phyloP scores from a whole-genome alignment of 2,888 invertebrate genomes.

The Amorpha juglandis region DNA sequence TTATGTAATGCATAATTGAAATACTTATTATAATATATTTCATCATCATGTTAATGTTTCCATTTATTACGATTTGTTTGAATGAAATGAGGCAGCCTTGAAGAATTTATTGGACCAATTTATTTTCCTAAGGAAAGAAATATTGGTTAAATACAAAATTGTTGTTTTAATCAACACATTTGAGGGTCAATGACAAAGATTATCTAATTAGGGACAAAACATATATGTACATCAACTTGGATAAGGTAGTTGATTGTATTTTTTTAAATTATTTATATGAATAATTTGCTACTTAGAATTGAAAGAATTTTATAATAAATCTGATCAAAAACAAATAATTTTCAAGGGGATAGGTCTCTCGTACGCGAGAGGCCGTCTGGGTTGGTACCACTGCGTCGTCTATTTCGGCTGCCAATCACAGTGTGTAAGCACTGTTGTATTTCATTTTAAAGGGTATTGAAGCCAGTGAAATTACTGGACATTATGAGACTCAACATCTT shows the following conservation, averaged over 20 bases:
- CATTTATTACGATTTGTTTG: neutral
- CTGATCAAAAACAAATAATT: too few species aligned
- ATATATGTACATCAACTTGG: neutral
- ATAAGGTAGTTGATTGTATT: neutral
- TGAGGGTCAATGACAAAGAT: conserved; percentile 19
- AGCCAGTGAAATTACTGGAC: too few species aligned
- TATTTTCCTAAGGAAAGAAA: neutral
- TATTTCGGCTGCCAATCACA: too few species aligned
- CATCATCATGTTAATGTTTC: neutral
- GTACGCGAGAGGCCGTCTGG: too few species aligned
- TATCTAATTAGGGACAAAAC: neutral
- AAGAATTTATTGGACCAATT: neutral
- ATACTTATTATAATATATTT: neutral
- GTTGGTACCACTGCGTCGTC: too few species aligned
- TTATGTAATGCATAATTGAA: neutral
- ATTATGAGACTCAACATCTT: too few species aligned
- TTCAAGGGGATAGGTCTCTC: too few species aligned
- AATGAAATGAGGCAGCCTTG: neutral
- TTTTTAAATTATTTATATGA: too few species aligned
- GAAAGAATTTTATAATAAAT: too few species aligned
- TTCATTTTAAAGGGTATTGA: too few species aligned
- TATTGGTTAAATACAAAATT: neutral
- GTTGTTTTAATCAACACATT: conserved; percentile 2
- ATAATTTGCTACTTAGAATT: too few species aligned
- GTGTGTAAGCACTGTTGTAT: too few species aligned